Conservation (phyloP, 2,797 vertebrate species). For the Phrynocephalus forsythii region DNA sequence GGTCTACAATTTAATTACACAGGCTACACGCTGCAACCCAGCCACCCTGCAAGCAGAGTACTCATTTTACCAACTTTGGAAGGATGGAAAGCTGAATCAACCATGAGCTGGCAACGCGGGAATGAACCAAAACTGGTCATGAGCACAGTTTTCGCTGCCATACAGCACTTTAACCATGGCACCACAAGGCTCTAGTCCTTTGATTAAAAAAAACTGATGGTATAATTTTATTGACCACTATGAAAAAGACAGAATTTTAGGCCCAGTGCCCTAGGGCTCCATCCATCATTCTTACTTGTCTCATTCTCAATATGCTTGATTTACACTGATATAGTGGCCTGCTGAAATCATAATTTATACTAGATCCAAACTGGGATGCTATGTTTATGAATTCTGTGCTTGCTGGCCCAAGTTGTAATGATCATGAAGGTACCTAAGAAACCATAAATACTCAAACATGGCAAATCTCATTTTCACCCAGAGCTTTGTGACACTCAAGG, state of each 20-base stretch:
- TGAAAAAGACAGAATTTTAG: background rate
- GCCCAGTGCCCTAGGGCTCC: background rate
- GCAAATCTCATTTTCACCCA: background rate
- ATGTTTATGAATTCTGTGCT: background rate
- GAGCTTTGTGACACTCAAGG: background rate
- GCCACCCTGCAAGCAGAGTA: too few relatives aligned
- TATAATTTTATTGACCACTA: background rate
- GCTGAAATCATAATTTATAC: background rate
- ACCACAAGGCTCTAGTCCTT: too few relatives aligned
- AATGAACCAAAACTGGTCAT: too few relatives aligned
- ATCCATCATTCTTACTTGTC: background rate
- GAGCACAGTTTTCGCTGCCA: too few relatives aligned
- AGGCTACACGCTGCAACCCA: too few relatives aligned
- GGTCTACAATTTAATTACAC: too few relatives aligned
- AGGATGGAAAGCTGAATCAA: too few relatives aligned
- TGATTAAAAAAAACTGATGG: background rate
- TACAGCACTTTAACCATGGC: too few relatives aligned
- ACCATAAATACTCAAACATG: background rate
- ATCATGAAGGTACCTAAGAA: background rate
- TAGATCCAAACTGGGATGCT: background rate
- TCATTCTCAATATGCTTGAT: background rate
- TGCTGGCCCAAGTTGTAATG: background rate
- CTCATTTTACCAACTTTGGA: too few relatives aligned
- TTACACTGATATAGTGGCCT: background rate
- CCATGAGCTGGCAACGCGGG: too few relatives aligned